phyloP scores from a whole-genome alignment of 2,888 invertebrate genomes.

The Oligia latruncula region DNA sequence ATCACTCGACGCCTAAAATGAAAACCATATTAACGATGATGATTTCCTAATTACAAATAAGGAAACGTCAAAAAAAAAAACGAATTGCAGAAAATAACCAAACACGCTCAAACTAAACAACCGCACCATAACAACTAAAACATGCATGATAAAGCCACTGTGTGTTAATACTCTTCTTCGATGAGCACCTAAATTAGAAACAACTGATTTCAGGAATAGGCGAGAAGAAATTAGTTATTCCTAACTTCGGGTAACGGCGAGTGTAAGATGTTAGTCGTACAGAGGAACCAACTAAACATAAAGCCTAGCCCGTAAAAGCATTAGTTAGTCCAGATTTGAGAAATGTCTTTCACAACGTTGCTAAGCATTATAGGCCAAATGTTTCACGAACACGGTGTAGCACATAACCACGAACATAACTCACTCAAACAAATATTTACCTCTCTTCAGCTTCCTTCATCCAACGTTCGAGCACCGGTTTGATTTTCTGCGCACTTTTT shows the following conservation, averaged over 20 bases:
- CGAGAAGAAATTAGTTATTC: slow-evolving; percentile 66
- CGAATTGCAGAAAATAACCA: slow-evolving; percentile 35
- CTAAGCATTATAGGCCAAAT: slow-evolving; percentile 89
- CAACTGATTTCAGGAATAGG: slow-evolving; percentile 59
- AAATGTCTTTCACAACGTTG: slow-evolving; percentile 86
- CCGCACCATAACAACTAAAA: slow-evolving; percentile 51
- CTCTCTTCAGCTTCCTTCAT: slow-evolving; percentile 99
- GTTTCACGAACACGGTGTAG: slow-evolving; percentile 86
- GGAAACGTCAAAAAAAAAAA: slow-evolving; percentile 27
- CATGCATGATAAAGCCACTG: slow-evolving; percentile 59
- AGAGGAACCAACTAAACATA: slow-evolving; percentile 75
- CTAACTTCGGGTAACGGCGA: slow-evolving; percentile 61
- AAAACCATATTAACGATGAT: slow-evolving; percentile 42
- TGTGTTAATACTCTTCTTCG: slow-evolving; percentile 33
- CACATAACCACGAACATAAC: slow-evolving; percentile 85
- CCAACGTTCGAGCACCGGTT: slow-evolving; percentile 99
- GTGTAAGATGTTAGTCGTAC: slow-evolving; percentile 68
- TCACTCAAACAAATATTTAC: slow-evolving; percentile 91
- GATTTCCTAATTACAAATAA: slow-evolving; percentile 45
- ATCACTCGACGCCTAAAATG: slow-evolving; percentile 32
- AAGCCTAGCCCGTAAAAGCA: slow-evolving; percentile 85
- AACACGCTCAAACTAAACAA: slow-evolving; percentile 55
- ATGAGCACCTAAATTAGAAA: slow-evolving; percentile 63
- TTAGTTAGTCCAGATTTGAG: slow-evolving; percentile 90
- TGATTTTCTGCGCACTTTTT: slow-evolving; percentile 99